Percentiles rank a stretch among this genome's conserved stretches.
These are phyloP conservation scores for Cybosia mesomella DNA, from an alignment of 2,888 invertebrate genomes.

Conservation along the genomic window DNA sequence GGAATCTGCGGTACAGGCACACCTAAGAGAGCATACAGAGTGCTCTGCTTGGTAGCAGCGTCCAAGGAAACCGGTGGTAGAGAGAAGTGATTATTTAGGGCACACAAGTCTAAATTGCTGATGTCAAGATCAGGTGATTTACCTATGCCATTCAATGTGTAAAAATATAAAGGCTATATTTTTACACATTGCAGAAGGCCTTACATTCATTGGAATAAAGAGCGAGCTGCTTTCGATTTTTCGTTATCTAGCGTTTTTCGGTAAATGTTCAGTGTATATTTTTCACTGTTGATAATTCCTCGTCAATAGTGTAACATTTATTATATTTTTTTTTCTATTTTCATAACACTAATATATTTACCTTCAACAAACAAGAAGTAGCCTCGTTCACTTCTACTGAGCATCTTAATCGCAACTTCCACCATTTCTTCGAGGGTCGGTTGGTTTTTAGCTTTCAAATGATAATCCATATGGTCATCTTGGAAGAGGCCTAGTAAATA, in stretches of 20 bases:
- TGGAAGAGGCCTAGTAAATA: slow-evolving; percentile 91
- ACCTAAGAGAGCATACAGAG: too few relatives aligned
- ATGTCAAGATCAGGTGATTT: too few relatives aligned
- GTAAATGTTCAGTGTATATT: not conserved
- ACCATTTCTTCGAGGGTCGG: slow-evolving; percentile 93
- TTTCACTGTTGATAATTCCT: not conserved
- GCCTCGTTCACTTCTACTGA: slow-evolving; percentile 89
- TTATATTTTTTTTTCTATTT: not conserved
- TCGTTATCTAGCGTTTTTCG: too few relatives aligned
- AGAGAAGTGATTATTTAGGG: too few relatives aligned
- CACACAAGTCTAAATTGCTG: too few relatives aligned
- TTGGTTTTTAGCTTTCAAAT: slow-evolving; percentile 88
- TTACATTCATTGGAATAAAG: not conserved
- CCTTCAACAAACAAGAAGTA: slow-evolving; percentile 92
- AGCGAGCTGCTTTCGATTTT: too few relatives aligned
- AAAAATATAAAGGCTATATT: too few relatives aligned
- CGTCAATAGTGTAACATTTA: not conserved
- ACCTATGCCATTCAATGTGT: too few relatives aligned
- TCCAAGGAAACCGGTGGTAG: too few relatives aligned
- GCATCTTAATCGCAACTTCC: slow-evolving; percentile 89
- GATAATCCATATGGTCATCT: slow-evolving; percentile 90
- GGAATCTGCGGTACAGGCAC: too few relatives aligned
- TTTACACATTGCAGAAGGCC: not conserved
- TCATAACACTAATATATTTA: slow-evolving; percentile 42
- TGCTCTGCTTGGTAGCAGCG: too few relatives aligned